Conservation (phyloP, 2,113 vertebrate genomes). For the Peromyscus polionotus region DNA sequence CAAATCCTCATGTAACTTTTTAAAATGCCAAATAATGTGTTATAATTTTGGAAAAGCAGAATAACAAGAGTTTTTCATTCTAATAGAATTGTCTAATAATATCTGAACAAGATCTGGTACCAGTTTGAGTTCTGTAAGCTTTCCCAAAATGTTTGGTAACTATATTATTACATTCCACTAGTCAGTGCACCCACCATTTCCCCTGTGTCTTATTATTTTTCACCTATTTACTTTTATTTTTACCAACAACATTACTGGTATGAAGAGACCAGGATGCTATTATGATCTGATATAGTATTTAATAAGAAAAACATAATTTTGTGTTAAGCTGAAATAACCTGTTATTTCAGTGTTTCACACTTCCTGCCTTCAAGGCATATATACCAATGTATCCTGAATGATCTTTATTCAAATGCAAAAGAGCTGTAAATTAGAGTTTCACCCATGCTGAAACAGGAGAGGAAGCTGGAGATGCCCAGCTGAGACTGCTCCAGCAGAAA, state of each 20-base stretch:
- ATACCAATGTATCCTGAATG: not conserved
- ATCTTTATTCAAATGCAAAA: slow-evolving; percentile 5
- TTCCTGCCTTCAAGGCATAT: not conserved
- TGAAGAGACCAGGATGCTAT: not conserved
- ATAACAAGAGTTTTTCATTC: not conserved
- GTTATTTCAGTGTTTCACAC: not conserved
- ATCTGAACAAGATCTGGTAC: not conserved
- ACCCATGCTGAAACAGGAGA: not conserved
- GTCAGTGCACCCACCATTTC: not conserved
- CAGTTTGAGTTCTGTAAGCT: not conserved
- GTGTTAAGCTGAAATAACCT: not conserved
- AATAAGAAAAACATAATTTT: slow-evolving; percentile 36
- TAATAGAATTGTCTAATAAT: not conserved
- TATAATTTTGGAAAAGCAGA: not conserved
- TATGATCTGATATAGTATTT: not conserved
- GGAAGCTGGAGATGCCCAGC: not conserved
- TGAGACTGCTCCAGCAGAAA: not conserved
- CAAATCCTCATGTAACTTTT: slow-evolving; percentile 10
- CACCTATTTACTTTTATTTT: not conserved
- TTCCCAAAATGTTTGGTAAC: not conserved
- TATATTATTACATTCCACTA: not conserved
- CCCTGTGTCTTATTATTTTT: not conserved
- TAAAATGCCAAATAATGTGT: slow-evolving; percentile 9
- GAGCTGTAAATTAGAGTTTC: not conserved
- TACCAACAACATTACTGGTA: not conserved